phyloP scores from a whole-genome alignment of 2,888 invertebrate genomes.

The Mesoligia furuncula region DNA sequence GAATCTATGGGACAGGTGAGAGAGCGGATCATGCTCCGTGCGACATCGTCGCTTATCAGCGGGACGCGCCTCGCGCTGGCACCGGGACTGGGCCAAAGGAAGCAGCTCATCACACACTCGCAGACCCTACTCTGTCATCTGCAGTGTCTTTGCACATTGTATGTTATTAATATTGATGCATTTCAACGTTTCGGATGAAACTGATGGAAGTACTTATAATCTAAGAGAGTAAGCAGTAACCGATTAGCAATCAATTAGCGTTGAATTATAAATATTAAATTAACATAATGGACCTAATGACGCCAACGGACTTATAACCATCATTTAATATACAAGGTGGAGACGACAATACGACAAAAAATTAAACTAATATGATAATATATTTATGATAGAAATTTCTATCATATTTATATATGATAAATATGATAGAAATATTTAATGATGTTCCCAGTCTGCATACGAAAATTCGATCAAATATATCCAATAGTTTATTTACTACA shows the following conservation, averaged over 20 bases:
- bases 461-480: too few relatives aligned
- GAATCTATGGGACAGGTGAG: slow-evolving; percentile 54
- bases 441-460: too few relatives aligned
- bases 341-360: too few relatives aligned
- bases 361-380: too few relatives aligned
- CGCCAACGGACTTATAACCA: neutral
- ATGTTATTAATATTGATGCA: neutral
- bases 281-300: slow-evolving; percentile 3
- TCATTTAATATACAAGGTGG: too few relatives aligned
- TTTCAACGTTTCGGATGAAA: neutral
- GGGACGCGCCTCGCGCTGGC: slow-evolving; percentile 8
- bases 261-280: slow-evolving; percentile 9
- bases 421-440: too few relatives aligned
- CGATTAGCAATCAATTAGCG: slow-evolving; percentile 10
- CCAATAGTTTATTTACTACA: too few relatives aligned
- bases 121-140: slow-evolving; percentile 20
- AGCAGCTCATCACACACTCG: slow-evolving; percentile 43
- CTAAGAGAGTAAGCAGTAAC: neutral
- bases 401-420: too few relatives aligned
- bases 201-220: neutral
- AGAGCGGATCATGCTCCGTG: slow-evolving; percentile 20
- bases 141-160: slow-evolving; percentile 7
- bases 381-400: too few relatives aligned
- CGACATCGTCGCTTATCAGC: slow-evolving; percentile 41
- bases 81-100: slow-evolving; percentile 44